Evolutionary conservation across 2,888 invertebrate species (phyloP).

Genomic region (Cataglyphis livida): DNA sequence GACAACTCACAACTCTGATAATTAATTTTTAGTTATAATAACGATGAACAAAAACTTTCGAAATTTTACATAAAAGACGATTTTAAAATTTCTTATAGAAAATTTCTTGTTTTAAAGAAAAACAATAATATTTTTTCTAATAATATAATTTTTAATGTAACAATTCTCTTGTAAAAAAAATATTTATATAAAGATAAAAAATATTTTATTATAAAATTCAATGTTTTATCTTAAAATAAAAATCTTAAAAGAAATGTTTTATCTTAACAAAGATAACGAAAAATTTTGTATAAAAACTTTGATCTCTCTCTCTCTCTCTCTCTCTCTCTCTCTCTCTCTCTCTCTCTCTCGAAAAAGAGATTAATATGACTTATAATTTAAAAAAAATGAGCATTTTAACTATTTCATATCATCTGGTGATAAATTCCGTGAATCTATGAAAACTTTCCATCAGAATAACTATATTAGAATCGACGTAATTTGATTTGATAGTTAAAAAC

Average conservation of each 20-base stretch:
- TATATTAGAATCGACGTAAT: conserved; percentile 36
- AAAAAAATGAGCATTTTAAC: not conserved
- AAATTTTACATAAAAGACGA: not conserved
- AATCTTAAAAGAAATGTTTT: too few relatives aligned
- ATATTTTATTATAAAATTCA: not conserved
- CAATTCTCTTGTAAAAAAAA: not conserved
- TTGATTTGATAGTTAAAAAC: not conserved
- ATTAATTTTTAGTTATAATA: not conserved
- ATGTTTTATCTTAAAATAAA: too few relatives aligned
- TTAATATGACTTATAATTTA: not conserved
- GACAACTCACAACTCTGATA: not conserved
- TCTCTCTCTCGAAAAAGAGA: not conserved
- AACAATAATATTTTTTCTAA: not conserved
- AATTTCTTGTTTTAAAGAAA: not conserved
- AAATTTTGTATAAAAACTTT: not conserved
- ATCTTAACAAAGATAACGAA: not conserved
- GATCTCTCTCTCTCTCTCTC: not conserved
- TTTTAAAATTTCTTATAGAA: not conserved
- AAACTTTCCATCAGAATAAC: conserved; percentile 4
- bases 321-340: too few relatives aligned
- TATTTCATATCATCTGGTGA: not conserved
- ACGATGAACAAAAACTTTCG: not conserved
- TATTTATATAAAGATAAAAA: conserved; percentile 5
- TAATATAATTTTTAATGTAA: not conserved
- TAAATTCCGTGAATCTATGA: conserved; percentile 13